Percentiles rank a stretch among this genome's conserved stretches.
phyloP scores from a whole-genome alignment of 2,113 vertebrate genomes.

The Sphaerodactylus townsendi region DNA sequence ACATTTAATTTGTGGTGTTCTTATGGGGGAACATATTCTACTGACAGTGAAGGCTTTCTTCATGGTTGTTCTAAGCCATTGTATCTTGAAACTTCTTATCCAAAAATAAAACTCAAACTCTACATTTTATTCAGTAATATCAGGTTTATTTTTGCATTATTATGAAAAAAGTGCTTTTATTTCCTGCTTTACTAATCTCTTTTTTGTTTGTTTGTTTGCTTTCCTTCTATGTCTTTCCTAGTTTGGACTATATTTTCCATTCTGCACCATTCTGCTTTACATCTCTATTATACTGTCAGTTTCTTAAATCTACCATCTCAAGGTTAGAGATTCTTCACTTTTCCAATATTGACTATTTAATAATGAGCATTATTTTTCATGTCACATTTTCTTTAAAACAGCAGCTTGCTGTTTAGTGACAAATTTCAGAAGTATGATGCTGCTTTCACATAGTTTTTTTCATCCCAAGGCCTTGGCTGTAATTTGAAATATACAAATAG shows the following conservation, averaged over 20 bases:
- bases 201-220: constrained; percentile 78
- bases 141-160: constrained; percentile 64
- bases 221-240: constrained; percentile 81
- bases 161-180: constrained; percentile 68
- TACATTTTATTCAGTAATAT: constrained; percentile 53
- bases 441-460: constrained; percentile 9
- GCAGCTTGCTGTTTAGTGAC: constrained; percentile 19
- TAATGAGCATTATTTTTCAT: constrained; percentile 59
- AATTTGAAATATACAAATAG: not conserved
- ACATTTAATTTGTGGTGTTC: not conserved
- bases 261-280: constrained; percentile 82
- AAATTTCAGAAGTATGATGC: not conserved
- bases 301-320: constrained; percentile 82
- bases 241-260: constrained; percentile 83
- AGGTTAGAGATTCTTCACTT: constrained; percentile 82
- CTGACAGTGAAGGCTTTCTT: constrained; percentile 46
- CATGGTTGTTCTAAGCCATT: constrained; percentile 63
- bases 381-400: constrained; percentile 28
- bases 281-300: constrained; percentile 82
- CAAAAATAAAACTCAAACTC: constrained; percentile 58
- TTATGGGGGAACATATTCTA: constrained; percentile 5
- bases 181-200: constrained; percentile 74
- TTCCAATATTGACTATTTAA: constrained; percentile 72
- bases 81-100: constrained; percentile 28
- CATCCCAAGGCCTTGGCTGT: not conserved